These are phyloP conservation scores for Drosophila arawakana DNA, from an alignment of 1,140 invertebrate genomes.

Conservation along the genomic window DNA sequence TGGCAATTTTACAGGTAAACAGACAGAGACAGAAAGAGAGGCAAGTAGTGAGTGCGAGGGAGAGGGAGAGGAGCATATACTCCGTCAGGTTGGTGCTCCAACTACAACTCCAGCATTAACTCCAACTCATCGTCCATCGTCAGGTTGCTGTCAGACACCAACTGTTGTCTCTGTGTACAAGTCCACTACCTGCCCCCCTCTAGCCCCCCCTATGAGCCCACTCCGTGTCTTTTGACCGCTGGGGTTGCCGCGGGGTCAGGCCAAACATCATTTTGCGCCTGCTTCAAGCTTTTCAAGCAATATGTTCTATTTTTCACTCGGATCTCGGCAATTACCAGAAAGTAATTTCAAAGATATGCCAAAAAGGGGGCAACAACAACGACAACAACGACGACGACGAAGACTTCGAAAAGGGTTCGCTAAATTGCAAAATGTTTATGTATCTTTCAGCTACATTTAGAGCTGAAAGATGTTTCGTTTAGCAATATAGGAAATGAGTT, in stretches of 20 bases:
- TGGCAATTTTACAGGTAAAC: slow-evolving; percentile 72
- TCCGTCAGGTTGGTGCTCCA: slow-evolving; percentile 41
- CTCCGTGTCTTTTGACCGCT: slow-evolving; percentile 52
- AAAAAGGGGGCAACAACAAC: neutral
- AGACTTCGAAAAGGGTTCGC: slow-evolving; percentile 4
- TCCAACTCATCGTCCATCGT: slow-evolving; percentile 50
- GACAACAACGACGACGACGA: too few relatives aligned
- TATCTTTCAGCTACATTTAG: slow-evolving; percentile 6
- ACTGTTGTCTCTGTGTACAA: slow-evolving; percentile 69
- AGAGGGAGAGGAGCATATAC: neutral
- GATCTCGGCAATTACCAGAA: slow-evolving; percentile 34
- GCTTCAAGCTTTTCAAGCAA: slow-evolving; percentile 78
- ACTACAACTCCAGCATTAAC: slow-evolving; percentile 12
- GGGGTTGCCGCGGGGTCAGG: slow-evolving; percentile 74
- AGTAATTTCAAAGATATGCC: slow-evolving; percentile 47
- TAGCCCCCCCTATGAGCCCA: neutral
- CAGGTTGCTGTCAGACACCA: slow-evolving; percentile 81
- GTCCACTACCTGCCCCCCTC: slow-evolving; percentile 4
- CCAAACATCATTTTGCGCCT: slow-evolving; percentile 63
- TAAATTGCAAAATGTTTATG: slow-evolving; percentile 24
- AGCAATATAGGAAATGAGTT: neutral
- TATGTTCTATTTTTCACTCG: slow-evolving; percentile 77
- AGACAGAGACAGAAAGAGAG: slow-evolving; percentile 1
- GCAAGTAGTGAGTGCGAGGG: slow-evolving; percentile 1
- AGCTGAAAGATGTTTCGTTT: neutral